Evolutionary conservation across 2,113 vertebrate species (phyloP), one percentile per base, ranked within the genome.

Genomic region (Hippocampus guttulatus): DNA sequence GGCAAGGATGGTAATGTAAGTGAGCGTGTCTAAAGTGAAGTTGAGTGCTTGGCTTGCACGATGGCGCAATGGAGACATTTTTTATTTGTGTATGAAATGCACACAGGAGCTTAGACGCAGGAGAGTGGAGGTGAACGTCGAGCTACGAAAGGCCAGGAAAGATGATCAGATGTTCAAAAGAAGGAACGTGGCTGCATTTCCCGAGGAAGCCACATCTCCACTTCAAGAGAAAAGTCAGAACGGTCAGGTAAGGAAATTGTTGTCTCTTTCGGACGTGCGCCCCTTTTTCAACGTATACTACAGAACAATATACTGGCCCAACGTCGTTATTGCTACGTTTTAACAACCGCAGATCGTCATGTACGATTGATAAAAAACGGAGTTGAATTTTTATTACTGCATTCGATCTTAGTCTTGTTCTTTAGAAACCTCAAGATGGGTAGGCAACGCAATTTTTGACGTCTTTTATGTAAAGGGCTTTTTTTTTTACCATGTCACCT

Each of bases 111-210:
- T 98, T 84, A 92, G 97, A 27, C 92, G 97, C 23, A 87, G 97
- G 23, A 87, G 97, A 14, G 94, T 97, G 74, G 97, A 98, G 84
- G 94, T 95, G 23, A 98, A 96, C 16, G 96, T 99, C 16, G 97
- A 98, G 74, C 92, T 99, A 33, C 93, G 97, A 7, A 99, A 98
- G 82, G 95, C 96, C 0, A 98, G 96, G 88, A 99, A 99, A 76
- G 97, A 99, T 81, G 97, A 99, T 3, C 96, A 98, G 87, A 94
- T 98, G 79, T 92, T 98, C 84, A 99, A 99, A 75, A 94, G 95
- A 79, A 94, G 97, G 79, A 99, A 99, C 40, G 95, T 99, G 63
- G 87, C 91, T 74, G 91, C 87, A 1, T 87, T 94, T 55, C 95
- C 95, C 0, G 96, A 98, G 0, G 96, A 97, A 64, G 94, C 94